Evolutionary conservation across 1,140 invertebrate species (phyloP), one percentile per base, ranked within the genome.

Genomic region (Lethocerus indicus): DNA sequence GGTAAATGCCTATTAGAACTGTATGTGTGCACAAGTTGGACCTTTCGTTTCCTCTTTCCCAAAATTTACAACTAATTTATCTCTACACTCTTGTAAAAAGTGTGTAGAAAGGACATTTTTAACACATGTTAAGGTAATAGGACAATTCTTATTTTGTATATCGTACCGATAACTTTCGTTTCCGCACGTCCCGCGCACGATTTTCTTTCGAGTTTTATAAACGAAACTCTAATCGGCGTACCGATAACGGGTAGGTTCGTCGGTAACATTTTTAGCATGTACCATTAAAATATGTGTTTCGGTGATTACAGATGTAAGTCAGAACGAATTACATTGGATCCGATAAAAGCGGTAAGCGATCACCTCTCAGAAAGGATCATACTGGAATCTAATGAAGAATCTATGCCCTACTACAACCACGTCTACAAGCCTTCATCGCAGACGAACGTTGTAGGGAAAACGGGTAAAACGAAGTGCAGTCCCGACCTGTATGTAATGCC

Each of bases 281-380:
- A n/a, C n/a, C n/a, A 13, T 21, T 21, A 20, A 42, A 21, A 42
- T 1, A n/a, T 2, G 23, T 1, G n/a, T 28, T 28, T 4, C 18
- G 16, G 3, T n/a, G 12, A n/a, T 56, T 52, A 21, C 43, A 59
- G 58, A 56, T 59, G 57, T 54, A 53, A 58, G 49, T 32, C 49
- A 32, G 55, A 53, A 53, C 25, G 40, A 16, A 51, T 41, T 51
- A n/a, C n/a, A n/a, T 49, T 58, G n/a, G 52, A 58, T 40, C 53
- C 53, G 37, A 58, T 55, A 39, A 53, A 51, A 55, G 54, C 44
- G 12, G 58, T 58, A 39, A 53, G 51, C 24, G 53, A 56, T 35
- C 57, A 58, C 45, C 47, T 58, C 14, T 52, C 49, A 12, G 54
- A 59, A 37, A 47, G 56, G 42, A 47, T 58, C 26, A 57, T 51